Evolutionary conservation across 2,888 invertebrate species (phyloP).

Genomic region (Rhingia rostrata): DNA sequence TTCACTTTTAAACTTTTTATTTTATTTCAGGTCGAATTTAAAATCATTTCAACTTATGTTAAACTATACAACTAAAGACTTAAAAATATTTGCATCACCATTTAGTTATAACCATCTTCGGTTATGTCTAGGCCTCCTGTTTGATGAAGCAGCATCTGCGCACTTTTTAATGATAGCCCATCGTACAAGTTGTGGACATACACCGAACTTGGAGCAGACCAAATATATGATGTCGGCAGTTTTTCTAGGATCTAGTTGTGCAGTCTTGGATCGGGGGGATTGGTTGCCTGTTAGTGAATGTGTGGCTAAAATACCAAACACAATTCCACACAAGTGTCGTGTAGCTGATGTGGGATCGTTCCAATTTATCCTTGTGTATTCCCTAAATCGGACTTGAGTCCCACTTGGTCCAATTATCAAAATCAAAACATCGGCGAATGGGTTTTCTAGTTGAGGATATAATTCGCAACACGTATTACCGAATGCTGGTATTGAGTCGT

Average conservation of each 20-base stretch:
- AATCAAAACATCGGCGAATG: neutral
- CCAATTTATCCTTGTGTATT: slow-evolving; percentile 84
- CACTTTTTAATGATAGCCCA: neutral
- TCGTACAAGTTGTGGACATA: slow-evolving; percentile 7
- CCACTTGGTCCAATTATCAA: slow-evolving; percentile 80
- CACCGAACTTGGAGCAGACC: slow-evolving; percentile 78
- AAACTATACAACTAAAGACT: no score
- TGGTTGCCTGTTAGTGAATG: slow-evolving; percentile 85
- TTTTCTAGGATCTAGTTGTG: slow-evolving; percentile 83
- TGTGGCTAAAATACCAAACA: slow-evolving; percentile 85
- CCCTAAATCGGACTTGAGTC: slow-evolving; percentile 79
- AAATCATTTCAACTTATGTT: no score
- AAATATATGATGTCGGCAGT: slow-evolving; percentile 85
- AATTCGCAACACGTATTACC: no score
- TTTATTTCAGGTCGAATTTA: no score
- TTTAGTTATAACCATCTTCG: no score
- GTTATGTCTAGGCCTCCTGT: no score
- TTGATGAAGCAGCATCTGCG: neutral
- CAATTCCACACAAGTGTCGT: slow-evolving; percentile 83
- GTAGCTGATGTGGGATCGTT: slow-evolving; percentile 84
- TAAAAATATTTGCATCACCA: no score
- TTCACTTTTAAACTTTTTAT: no score
- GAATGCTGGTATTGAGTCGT: no score
- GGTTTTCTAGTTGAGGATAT: no score
- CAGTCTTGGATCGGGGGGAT: slow-evolving; percentile 83